Evolutionary conservation across 1,140 invertebrate genomes (phyloP).

Genomic region (honey bee (Apis mellifera)): Amel_HAv3.1 CM009932.2:13286001-13286500

Average conservation of each 20-base stretch:
- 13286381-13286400: conserved; percentile 26
- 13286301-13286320: neutral
- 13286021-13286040: conserved; percentile 5
- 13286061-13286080: neutral
- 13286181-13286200: conserved; percentile 25
- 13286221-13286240: neutral
- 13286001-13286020: conserved; percentile 17
- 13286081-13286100: conserved; percentile 4
- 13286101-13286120: conserved; percentile 41
- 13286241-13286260: neutral
- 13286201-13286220: neutral
- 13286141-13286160: neutral
- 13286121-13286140: neutral
- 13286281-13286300: neutral
- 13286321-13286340: neutral
- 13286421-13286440: conserved; percentile 15
- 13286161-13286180: conserved; percentile 9
- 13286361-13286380: neutral
- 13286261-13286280: no score
- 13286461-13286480: conserved; percentile 2
- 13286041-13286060: neutral
- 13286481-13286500: conserved; percentile 30
- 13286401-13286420: conserved; percentile 11
- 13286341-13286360: neutral
- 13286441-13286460: conserved; percentile 9